Percentiles rank a stretch among this genome's conserved stretches.
phyloP scores from a whole-genome alignment of 2,797 vertebrate genomes.

The Rhodeus uyekii region DNA sequence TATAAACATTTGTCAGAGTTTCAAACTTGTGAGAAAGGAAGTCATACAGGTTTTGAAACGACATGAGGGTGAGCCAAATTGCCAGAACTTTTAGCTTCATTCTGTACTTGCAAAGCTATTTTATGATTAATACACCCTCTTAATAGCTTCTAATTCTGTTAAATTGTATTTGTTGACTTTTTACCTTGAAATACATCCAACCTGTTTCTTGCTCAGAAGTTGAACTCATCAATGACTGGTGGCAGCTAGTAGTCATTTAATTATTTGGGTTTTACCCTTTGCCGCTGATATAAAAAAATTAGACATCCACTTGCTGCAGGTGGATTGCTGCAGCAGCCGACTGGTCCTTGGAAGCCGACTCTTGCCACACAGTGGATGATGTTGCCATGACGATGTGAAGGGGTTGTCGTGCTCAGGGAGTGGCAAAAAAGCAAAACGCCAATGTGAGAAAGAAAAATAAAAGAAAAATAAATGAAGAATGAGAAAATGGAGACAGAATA shows the following conservation, averaged over 20 bases:
- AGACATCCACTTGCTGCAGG: neutral
- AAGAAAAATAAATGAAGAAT: neutral
- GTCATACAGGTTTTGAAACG: neutral
- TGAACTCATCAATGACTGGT: neutral
- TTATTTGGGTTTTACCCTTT: neutral
- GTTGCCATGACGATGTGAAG: conserved; percentile 63
- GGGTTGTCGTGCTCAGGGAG: conserved; percentile 49
- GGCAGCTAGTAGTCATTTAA: neutral
- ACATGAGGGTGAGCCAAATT: neutral
- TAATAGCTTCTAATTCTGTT: neutral
- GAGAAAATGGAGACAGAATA: neutral
- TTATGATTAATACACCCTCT: neutral
- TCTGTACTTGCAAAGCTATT: neutral
- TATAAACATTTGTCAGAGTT: neutral
- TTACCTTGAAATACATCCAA: neutral
- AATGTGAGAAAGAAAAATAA: neutral
- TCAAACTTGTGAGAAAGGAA: neutral
- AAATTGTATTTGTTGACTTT: neutral
- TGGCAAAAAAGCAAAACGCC: conserved; percentile 49
- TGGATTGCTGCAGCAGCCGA: conserved; percentile 27
- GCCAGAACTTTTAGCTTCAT: neutral
- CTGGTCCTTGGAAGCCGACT: conserved; percentile 46
- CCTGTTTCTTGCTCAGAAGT: neutral
- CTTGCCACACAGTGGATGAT: conserved; percentile 48
- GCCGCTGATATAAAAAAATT: neutral